A percentile compares a stretch with the other conserved stretches of the same genome.
Evolutionary conservation across 2,113 vertebrate species (phyloP).

Genomic region (Grammomys dolichurus): DNA sequence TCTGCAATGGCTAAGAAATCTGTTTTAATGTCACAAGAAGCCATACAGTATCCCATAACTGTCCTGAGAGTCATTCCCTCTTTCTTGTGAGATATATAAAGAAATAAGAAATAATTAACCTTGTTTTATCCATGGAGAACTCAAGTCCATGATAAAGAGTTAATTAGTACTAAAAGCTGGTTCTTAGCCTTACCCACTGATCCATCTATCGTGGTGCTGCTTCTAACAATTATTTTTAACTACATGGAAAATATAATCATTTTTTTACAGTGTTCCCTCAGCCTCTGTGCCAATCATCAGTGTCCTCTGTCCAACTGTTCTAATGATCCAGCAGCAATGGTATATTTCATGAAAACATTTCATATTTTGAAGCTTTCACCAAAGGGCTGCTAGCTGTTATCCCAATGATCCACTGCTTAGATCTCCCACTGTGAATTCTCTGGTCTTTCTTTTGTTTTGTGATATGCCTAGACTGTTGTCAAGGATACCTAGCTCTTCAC

Average conservation of each 20-base stretch:
- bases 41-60: background rate
- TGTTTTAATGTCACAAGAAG: background rate
- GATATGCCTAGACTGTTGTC: slow-evolving; percentile 73
- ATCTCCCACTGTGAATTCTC: slow-evolving; percentile 58
- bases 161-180: background rate
- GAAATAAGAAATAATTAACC: background rate
- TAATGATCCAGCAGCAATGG: slow-evolving; percentile 39
- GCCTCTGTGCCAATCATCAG: slow-evolving; percentile 15
- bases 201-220: background rate
- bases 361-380: slow-evolving; percentile 56
- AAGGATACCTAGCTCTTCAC: slow-evolving; percentile 72
- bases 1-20: background rate
- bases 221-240: background rate
- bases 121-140: background rate
- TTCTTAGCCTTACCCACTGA: slow-evolving; percentile 6
- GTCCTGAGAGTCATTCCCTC: background rate
- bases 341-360: slow-evolving; percentile 37
- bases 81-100: background rate
- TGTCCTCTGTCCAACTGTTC: slow-evolving; percentile 54
- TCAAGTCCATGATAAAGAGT: background rate
- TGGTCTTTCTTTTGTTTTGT: slow-evolving; percentile 74
- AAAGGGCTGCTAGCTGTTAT: slow-evolving; percentile 50
- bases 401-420: slow-evolving; percentile 50
- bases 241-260: slow-evolving; percentile 48
- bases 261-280: slow-evolving; percentile 34